Base-by-base conservation (phyloP, 92 coral and sea anemone genomes). In the Bergia puertoricense region DNA sequence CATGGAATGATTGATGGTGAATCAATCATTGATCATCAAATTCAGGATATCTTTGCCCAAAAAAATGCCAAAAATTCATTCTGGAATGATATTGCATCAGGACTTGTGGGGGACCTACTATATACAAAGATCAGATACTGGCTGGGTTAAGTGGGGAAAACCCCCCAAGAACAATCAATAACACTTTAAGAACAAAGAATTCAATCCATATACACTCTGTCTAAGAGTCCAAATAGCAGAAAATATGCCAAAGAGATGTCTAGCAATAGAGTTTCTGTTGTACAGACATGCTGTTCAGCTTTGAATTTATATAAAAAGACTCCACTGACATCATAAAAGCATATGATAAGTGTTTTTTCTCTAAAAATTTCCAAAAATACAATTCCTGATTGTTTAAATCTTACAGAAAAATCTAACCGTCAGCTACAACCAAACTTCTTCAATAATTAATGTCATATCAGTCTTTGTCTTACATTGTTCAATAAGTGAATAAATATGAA, bases 401-500 rank as follows among this genome's bases (percentile, higher is more conserved):
- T 41, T 16, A 20, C 39, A 38, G 59, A 80, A 57, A 18, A 54
- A 54, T 6, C 23, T 38, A 80, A 59, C 62, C 57, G 36, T 80
- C 46, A 39, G 20, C 40, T 38, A 56, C 37, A 80, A 80, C 85
- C 9, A 45, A 72, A 72, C n/a, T 46, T 46, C 6, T 48, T 84
- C 59, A 84, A 84, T 84, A 71, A 71, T 84, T 84, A 84, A 84
- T 84, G 40, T 9, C 65, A 43, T 68, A 14, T 48, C 48, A 50
- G 87, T 72, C 87, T 84, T 84, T 84, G 87, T 84, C 79, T 84
- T 45, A 71, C n/a, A 72, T 69, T 82, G 79, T 75, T 68, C 54
- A 44, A 18, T 84, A 84, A 84, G 44, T 22, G 69, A 62, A 62
- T 62, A 62, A 62, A 62, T 30, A 30, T 30, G 30, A 54, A 11